Evolutionary conservation across 2,113 vertebrate species (phyloP).

Genomic region (Cygnus atratus): DNA sequence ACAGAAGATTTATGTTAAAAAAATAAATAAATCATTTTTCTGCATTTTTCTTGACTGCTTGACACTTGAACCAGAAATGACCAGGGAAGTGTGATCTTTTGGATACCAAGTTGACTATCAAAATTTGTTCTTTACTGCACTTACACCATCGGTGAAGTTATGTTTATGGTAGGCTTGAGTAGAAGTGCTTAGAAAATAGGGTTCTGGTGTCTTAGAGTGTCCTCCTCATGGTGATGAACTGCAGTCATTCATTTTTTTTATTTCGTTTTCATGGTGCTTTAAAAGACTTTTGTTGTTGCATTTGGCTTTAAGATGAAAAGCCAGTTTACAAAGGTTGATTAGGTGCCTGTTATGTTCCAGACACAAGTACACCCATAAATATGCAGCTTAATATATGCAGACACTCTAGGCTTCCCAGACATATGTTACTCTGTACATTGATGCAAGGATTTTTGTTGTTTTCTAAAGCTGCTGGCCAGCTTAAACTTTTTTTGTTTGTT

Average conservation of each 20-base stretch:
- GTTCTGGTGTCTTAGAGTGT: conserved; percentile 4
- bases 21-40: background rate
- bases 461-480: conserved; percentile 5
- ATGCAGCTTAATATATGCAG: conserved; percentile 14
- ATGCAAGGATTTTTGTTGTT: conserved; percentile 15
- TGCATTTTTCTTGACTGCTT: background rate
- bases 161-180: background rate
- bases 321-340: conserved; percentile 40
- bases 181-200: background rate
- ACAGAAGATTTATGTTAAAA: background rate
- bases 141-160: background rate
- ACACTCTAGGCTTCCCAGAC: conserved; percentile 14
- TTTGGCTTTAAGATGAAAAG: conserved; percentile 55
- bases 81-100: background rate
- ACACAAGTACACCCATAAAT: conserved; percentile 32
- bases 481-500: background rate
- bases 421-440: background rate
- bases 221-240: background rate
- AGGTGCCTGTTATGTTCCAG: conserved; percentile 47
- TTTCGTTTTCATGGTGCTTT: conserved; percentile 39
- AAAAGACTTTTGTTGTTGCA: conserved; percentile 26
- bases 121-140: background rate
- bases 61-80: background rate
- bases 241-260: background rate
- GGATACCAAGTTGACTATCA: accelerated